Conservation (phyloP, 37 sponge, comb jelly and placozoan genomes). For the Diacarnus erythraeanus region DNA sequence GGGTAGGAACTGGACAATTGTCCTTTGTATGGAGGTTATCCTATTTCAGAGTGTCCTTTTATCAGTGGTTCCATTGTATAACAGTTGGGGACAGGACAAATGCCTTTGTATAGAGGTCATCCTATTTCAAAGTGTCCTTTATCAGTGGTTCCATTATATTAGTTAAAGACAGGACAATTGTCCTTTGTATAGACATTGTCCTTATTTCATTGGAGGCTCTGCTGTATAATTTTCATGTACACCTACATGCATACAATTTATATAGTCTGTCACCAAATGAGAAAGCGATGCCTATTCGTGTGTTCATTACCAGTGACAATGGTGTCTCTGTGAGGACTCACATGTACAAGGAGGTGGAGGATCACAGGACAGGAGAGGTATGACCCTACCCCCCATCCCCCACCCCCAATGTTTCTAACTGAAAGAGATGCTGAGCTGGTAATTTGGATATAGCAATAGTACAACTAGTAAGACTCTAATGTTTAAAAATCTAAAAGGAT, state of each 20-base stretch:
- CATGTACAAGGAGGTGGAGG: slow-evolving; percentile 92
- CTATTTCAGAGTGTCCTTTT: too few species aligned
- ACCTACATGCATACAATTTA: background rate
- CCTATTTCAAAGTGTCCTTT: too few species aligned
- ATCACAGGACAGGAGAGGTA: slow-evolving; percentile 83
- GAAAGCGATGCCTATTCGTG: slow-evolving; percentile 56
- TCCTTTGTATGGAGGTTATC: too few species aligned
- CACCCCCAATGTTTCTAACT: too few species aligned
- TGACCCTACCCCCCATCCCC: too few species aligned
- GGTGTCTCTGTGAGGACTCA: slow-evolving; percentile 74
- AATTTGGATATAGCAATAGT: too few species aligned
- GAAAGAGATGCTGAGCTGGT: too few species aligned
- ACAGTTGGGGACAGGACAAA: background rate
- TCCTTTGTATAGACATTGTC: too few species aligned
- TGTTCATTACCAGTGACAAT: slow-evolving; percentile 89
- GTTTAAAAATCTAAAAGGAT: too few species aligned
- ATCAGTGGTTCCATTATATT: background rate
- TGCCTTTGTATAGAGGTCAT: background rate
- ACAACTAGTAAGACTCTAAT: too few species aligned
- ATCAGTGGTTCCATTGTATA: background rate
- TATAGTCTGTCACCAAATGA: slow-evolving; percentile 43
- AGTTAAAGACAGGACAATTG: too few species aligned
- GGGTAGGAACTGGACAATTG: too few species aligned
- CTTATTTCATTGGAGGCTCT: background rate
- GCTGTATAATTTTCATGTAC: background rate